phyloP scores from a whole-genome alignment of 2,888 invertebrate species.

The Leptarthrus brevirostris region DNA sequence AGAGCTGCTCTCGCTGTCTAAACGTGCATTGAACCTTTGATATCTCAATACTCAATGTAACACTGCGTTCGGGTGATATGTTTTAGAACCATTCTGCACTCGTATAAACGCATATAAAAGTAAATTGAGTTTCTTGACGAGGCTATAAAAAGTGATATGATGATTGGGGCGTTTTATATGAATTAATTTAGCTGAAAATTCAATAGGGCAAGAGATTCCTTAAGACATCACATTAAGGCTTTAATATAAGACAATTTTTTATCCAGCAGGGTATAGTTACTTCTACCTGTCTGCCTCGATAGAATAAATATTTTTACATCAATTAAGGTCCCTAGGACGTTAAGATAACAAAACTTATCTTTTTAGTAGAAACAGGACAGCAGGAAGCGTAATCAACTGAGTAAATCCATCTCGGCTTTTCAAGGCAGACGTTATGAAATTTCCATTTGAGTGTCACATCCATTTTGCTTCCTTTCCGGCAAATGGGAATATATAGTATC shows the following conservation, averaged over 20 bases:
- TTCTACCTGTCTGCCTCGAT: no score
- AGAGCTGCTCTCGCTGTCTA: conserved; percentile 4
- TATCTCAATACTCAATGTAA: conserved; percentile 36
- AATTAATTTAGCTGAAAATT: conserved; percentile 31
- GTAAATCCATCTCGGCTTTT: background rate
- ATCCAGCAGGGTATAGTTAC: no score
- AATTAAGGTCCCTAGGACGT: no score
- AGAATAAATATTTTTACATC: no score
- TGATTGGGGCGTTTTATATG: conserved; percentile 18
- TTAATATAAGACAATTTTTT: no score
- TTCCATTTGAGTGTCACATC: background rate
- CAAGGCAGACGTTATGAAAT: background rate
- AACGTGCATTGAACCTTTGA: conserved; percentile 41
- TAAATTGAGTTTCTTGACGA: conserved; percentile 15
- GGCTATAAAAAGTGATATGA: conserved; percentile 4
- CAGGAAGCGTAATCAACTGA: background rate
- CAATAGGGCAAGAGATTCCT: no score
- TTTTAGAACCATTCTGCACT: conserved; percentile 1
- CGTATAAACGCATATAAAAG: conserved; percentile 33
- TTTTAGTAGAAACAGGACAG: no score
- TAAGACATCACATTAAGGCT: no score
- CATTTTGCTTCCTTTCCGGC: background rate
- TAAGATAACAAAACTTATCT: no score
- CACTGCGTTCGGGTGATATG: background rate
- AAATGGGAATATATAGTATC: background rate